Percentiles rank a stretch among this genome's conserved stretches.
phyloP scores from a whole-genome alignment of 2,113 vertebrate species.

The Apodemus speciosus region DNA sequence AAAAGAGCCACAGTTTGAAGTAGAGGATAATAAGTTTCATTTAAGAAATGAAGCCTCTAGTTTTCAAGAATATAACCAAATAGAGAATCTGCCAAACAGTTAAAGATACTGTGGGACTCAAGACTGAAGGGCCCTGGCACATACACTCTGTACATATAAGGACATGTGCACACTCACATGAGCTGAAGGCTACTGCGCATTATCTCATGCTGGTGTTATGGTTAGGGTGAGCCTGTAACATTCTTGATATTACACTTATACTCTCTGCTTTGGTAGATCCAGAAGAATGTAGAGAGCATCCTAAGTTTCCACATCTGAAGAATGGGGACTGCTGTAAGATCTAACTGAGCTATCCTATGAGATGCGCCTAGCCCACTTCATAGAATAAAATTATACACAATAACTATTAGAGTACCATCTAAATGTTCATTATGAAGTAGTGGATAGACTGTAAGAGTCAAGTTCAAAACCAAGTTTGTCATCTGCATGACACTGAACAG shows the following conservation, averaged over 20 bases:
- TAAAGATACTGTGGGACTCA: neutral
- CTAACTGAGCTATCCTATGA: neutral
- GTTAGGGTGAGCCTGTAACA: neutral
- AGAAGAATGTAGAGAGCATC: neutral
- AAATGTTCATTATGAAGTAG: neutral
- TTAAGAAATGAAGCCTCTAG: neutral
- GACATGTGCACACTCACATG: too few species aligned
- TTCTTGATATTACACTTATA: neutral
- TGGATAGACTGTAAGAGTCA: neutral
- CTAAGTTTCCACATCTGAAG: neutral
- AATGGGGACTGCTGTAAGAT: neutral
- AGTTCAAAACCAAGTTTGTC: neutral
- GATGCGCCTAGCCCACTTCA: neutral
- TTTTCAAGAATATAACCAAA: neutral
- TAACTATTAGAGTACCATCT: neutral
- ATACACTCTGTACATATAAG: neutral
- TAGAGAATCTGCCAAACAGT: neutral
- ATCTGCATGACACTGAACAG: neutral
- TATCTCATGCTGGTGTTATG: neutral
- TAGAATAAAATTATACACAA: neutral
- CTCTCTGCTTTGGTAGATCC: neutral
- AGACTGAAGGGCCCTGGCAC: neutral
- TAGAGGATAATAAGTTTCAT: neutral
- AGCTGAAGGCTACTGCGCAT: too few species aligned
- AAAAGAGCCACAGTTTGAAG: neutral